phyloP scores from a whole-genome alignment of 1,140 invertebrate species.

The Apis laboriosa region DNA sequence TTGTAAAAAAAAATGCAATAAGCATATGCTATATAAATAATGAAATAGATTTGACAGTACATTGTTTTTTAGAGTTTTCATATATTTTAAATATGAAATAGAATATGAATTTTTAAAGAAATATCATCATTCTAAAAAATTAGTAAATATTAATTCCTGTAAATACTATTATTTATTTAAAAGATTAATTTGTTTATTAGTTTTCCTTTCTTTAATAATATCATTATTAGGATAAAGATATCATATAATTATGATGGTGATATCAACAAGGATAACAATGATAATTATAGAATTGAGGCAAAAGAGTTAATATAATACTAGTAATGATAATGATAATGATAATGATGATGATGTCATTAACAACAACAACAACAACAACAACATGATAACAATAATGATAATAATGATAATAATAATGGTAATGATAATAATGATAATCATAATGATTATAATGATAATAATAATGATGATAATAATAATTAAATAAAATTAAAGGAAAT shows the following conservation, averaged over 20 bases:
- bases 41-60: too few species aligned
- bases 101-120: neutral
- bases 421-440: neutral
- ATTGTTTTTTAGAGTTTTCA: too few species aligned
- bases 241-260: neutral
- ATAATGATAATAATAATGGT: neutral
- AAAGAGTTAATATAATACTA: neutral
- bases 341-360: neutral
- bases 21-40: slow-evolving; percentile 34
- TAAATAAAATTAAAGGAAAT: too few species aligned
- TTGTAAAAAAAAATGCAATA: slow-evolving; percentile 43
- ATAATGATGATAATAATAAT: neutral
- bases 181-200: slow-evolving; percentile 21
- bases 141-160: slow-evolving; percentile 64
- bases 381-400: neutral
- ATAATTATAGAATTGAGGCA: too few species aligned
- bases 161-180: slow-evolving; percentile 71
- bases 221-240: slow-evolving; percentile 56
- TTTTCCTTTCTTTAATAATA: neutral
- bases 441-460: neutral
- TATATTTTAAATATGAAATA: slow-evolving; percentile 48
- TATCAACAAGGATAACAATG: neutral
- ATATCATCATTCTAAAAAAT: slow-evolving; percentile 54
- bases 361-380: too few species aligned
- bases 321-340: neutral